Conservation (phyloP, 2,888 invertebrate species). For the Megastigmus dorsalis region DNA sequence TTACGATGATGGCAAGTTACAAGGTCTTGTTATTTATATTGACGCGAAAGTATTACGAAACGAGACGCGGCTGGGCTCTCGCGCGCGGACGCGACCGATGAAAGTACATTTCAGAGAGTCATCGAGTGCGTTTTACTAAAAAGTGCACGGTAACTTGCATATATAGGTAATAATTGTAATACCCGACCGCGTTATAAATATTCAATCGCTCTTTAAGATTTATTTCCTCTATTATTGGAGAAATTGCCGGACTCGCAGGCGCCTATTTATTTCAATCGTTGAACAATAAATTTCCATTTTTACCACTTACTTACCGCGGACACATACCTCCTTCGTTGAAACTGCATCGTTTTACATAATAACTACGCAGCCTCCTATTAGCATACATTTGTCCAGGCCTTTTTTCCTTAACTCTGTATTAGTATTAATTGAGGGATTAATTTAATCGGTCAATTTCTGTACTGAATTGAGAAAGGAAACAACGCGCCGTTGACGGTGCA, state of each 20-base stretch:
- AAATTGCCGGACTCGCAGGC: constrained; percentile 3
- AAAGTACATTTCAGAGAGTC: constrained; percentile 37
- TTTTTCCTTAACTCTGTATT: neutral
- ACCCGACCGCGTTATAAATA: constrained; percentile 8
- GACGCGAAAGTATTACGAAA: constrained; percentile 48
- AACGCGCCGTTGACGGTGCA: neutral
- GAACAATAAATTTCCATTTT: constrained; percentile 37
- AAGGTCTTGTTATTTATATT: constrained; percentile 49
- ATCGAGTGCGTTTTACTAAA: constrained; percentile 14
- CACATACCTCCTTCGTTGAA: too few species aligned
- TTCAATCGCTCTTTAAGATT: constrained; percentile 5
- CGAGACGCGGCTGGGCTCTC: neutral
- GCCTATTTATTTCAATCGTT: constrained; percentile 43
- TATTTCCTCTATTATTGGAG: constrained; percentile 32
- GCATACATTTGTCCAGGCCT: neutral
- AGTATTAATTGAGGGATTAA: constrained; percentile 5
- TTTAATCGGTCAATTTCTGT: too few species aligned
- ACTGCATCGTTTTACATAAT: constrained; percentile 15
- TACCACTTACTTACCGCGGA: neutral
- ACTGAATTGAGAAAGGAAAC: too few species aligned
- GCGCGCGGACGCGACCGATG: constrained; percentile 13
- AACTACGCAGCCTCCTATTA: neutral
- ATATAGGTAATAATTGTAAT: constrained; percentile 23
- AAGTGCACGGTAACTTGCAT: constrained; percentile 3
- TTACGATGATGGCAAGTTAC: constrained; percentile 41